phyloP scores from a whole-genome alignment of 2,113 vertebrate genomes.

The Eidolon helvum region DNA sequence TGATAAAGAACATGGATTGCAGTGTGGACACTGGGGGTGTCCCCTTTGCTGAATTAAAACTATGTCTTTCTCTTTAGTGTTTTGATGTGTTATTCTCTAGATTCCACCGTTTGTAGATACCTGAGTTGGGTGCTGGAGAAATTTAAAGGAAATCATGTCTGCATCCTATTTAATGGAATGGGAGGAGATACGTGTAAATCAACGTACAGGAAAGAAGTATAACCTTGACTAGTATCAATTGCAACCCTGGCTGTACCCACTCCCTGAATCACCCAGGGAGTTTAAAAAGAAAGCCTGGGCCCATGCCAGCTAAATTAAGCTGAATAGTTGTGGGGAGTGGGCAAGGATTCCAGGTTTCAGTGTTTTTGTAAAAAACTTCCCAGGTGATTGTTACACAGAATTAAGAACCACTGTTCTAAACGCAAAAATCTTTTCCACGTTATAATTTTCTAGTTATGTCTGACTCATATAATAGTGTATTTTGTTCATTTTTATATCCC shows the following conservation, averaged over 20 bases:
- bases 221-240: not conserved
- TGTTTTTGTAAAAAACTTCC: not conserved
- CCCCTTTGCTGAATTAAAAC: not conserved
- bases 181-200: not conserved
- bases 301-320: not conserved
- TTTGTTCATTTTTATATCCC: slow-evolving; percentile 32
- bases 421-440: not conserved
- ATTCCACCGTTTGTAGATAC: not conserved
- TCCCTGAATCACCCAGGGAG: not conserved
- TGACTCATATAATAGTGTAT: not conserved
- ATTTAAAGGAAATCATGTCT: not conserved
- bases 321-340: not conserved
- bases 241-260: not conserved
- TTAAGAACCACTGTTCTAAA: not conserved
- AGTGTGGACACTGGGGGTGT: not conserved
- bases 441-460: not conserved
- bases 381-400: not conserved
- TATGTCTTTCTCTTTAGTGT: not conserved
- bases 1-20: not conserved
- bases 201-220: not conserved
- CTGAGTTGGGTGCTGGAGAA: not conserved
- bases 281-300: not conserved
- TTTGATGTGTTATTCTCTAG: not conserved
- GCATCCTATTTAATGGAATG: not conserved
- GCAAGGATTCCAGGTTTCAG: not conserved